Base-by-base conservation (phyloP, 1,140 invertebrate species). In the Bombus superbus region DNA sequence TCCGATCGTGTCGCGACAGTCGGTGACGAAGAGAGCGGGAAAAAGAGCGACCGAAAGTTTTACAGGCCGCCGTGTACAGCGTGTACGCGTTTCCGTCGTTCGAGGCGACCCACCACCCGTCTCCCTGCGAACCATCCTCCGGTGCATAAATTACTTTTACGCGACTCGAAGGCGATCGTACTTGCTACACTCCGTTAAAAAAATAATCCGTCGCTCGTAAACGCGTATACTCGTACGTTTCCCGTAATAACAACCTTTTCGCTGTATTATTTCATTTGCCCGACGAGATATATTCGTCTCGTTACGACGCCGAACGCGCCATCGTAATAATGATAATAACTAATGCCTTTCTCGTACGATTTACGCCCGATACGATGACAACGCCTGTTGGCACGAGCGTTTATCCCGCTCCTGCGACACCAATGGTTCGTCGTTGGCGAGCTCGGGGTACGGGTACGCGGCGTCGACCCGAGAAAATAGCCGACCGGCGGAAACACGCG, bases 181-280 rank as follows among this genome's bases (percentile, higher is more conserved):
- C 32, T 66, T 18, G 9, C 15, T n/a, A 9, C 13, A 62, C 35
- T 32, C 9, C 8, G 9, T 78, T 42, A 40, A 32, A 78, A 78
- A 64, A 78, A 78, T 62, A 62, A 78, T 78, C 76, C 18, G 57
- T n/a, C 15, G 38, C 57, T 77, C 57, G 75, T 77, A 64, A 77
- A 64, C 57, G 57, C 75, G 4, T 11, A 44, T 22, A 8, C 40
- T 13, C n/a, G 15, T 8, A 25, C 15, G 25, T 25, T 35, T 38
- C 22, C n/a, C 62, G 28, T 32, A 40, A 62, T 78, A 42, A 64
- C 13, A n/a, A 18, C 28, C 11, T n/a, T 13, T 62, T 22, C 38
- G 22, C 2, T 10, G 47, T 32, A 35, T 64, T 44, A 32, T 22
- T 78, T 62, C 38, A 40, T 62, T 64, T 78, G n/a, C 1, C n/a